Percentiles rank a stretch among this genome's conserved stretches.
phyloP scores from a whole-genome alignment of 2,113 vertebrate species.

The Tympanuchus pallidicinctus region DNA sequence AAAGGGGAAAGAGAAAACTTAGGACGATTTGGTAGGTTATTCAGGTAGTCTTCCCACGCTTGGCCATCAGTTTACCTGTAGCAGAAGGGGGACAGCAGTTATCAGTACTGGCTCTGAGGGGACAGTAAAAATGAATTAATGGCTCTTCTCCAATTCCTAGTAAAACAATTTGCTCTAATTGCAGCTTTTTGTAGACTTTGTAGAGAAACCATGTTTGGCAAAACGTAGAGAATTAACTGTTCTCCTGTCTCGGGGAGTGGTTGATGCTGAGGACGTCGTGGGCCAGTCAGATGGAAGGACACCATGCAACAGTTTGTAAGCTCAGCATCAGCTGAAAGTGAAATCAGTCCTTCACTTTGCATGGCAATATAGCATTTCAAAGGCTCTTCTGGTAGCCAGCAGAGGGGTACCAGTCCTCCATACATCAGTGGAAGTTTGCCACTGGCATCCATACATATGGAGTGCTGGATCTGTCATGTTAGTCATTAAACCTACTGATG shows the following conservation, averaged over 20 bases:
- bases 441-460: not conserved
- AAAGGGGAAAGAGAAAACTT: not conserved
- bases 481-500: not conserved
- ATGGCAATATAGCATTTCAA: not conserved
- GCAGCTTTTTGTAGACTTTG: not conserved
- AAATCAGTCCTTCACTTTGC: not conserved
- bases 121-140: constrained; percentile 34
- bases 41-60: not conserved
- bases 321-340: not conserved
- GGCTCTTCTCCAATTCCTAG: constrained; percentile 25
- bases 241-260: not conserved
- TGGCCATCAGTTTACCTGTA: not conserved
- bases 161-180: constrained; percentile 20
- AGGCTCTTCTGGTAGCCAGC: not conserved
- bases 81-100: not conserved
- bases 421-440: not conserved
- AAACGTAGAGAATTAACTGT: not conserved
- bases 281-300: not conserved
- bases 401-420: not conserved
- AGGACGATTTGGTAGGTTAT: not conserved
- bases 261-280: not conserved
- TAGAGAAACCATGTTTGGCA: constrained; percentile 11
- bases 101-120: not conserved
- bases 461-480: not conserved
- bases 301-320: not conserved